Conservation (phyloP, 2,888 invertebrate species). For the Ochropacha duplaris region DNA sequence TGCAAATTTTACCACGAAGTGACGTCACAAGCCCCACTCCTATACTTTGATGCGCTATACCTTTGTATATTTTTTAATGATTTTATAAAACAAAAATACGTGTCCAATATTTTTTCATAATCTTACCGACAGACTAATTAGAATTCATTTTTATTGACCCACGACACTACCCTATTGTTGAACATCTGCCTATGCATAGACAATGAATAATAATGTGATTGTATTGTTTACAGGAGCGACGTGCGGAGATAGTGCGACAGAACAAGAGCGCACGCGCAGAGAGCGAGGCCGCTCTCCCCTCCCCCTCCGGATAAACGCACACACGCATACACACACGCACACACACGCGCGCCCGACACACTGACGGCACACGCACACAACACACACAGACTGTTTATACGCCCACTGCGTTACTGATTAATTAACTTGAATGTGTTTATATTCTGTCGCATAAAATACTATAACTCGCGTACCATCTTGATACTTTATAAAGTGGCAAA, state of each 20-base stretch:
- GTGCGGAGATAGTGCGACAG: conserved; percentile 94
- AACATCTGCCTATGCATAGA: too few relatives aligned
- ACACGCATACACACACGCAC: conserved; percentile 16
- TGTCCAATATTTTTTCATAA: too few relatives aligned
- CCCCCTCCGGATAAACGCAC: conserved; percentile 28
- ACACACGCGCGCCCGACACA: background rate
- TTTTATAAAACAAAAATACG: too few relatives aligned
- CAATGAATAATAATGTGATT: background rate
- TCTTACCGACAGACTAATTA: too few relatives aligned
- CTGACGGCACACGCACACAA: background rate
- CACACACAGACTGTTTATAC: background rate
- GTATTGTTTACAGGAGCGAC: conserved; percentile 87
- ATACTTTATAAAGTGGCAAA: too few relatives aligned
- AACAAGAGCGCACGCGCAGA: conserved; percentile 90
- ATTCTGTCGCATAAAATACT: background rate
- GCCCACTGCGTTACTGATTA: background rate
- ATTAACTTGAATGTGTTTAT: background rate
- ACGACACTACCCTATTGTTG: too few relatives aligned
- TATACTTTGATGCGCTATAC: too few relatives aligned
- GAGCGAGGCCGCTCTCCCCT: conserved; percentile 67
- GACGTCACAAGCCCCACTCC: too few relatives aligned
- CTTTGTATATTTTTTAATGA: too few relatives aligned
- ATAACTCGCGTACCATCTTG: too few relatives aligned
- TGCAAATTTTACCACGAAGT: too few relatives aligned
- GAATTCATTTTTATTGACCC: too few relatives aligned